A percentile compares a stretch with the other conserved stretches of the same genome.
These are phyloP conservation scores for Eolophus roseicapilla DNA, from an alignment of 2,113 vertebrate genomes.

Conservation along the genomic window DNA sequence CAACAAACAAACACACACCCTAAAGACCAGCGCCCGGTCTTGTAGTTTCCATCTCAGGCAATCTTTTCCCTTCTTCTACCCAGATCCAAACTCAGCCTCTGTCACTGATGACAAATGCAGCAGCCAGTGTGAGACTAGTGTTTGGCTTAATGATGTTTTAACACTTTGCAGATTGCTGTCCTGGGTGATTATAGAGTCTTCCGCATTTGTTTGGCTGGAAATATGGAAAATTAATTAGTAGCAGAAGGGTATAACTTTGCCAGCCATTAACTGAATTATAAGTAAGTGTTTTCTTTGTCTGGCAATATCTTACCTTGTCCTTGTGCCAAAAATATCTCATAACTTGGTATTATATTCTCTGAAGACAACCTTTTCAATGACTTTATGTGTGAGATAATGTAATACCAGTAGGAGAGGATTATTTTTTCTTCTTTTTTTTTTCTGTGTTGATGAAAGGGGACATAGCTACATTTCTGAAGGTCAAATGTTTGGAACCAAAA, in stretches of 20 bases:
- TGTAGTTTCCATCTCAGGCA: background rate
- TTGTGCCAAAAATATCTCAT: conserved; percentile 44
- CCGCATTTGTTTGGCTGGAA: background rate
- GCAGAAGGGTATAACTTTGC: conserved; percentile 18
- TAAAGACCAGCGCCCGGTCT: background rate
- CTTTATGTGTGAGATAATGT: background rate
- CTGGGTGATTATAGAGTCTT: background rate
- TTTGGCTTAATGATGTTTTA: background rate
- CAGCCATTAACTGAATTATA: conserved; percentile 38
- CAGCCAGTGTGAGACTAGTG: background rate
- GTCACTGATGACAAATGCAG: background rate
- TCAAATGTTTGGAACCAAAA: background rate
- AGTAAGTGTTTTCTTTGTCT: conserved; percentile 46
- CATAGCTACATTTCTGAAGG: background rate
- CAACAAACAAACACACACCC: background rate
- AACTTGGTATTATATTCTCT: conserved; percentile 23
- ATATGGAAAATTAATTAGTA: conserved; percentile 59
- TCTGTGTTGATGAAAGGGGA: background rate
- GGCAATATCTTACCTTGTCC: conserved; percentile 26
- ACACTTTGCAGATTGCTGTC: conserved; percentile 26
- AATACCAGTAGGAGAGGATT: background rate
- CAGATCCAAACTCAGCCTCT: background rate
- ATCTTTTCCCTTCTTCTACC: background rate
- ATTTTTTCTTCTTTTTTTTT: background rate
- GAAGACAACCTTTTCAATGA: conserved; percentile 36